phyloP scores from a whole-genome alignment of 2,797 vertebrate species.

The Vultur gryphus region DNA sequence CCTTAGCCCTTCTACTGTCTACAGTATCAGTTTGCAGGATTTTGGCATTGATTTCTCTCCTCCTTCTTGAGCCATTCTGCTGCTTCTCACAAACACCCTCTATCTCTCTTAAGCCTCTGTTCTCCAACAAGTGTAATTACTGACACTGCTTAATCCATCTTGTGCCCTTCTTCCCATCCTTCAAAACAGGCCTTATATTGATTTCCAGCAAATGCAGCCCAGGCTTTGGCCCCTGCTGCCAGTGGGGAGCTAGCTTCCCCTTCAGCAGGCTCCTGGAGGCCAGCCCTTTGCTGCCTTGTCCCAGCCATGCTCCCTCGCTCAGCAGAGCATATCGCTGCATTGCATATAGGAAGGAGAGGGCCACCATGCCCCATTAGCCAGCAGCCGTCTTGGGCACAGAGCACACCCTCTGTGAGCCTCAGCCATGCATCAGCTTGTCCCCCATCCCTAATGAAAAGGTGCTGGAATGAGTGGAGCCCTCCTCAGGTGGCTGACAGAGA shows the following conservation, averaged over 20 bases:
- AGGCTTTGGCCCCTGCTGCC: not conserved
- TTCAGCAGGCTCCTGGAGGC: not conserved
- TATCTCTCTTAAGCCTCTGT: not conserved
- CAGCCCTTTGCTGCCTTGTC: not conserved
- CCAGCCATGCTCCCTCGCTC: not conserved
- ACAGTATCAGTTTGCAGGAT: not conserved
- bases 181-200: not conserved
- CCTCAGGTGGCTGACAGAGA: not conserved
- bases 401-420: not conserved
- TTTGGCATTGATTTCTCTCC: not conserved
- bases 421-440: not conserved
- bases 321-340: not conserved
- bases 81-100: not conserved
- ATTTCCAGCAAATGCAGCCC: not conserved
- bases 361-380: not conserved
- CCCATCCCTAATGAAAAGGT: not conserved
- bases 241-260: not conserved
- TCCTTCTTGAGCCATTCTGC: not conserved
- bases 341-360: not conserved
- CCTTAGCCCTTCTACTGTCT: not conserved
- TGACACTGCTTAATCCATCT: not conserved
- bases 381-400: fast-evolving
- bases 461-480: not conserved
- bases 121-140: not conserved
- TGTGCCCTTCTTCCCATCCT: not conserved